Conservation (phyloP, 1,140 invertebrate genomes). For the Zaprionus camerounensis region DNA sequence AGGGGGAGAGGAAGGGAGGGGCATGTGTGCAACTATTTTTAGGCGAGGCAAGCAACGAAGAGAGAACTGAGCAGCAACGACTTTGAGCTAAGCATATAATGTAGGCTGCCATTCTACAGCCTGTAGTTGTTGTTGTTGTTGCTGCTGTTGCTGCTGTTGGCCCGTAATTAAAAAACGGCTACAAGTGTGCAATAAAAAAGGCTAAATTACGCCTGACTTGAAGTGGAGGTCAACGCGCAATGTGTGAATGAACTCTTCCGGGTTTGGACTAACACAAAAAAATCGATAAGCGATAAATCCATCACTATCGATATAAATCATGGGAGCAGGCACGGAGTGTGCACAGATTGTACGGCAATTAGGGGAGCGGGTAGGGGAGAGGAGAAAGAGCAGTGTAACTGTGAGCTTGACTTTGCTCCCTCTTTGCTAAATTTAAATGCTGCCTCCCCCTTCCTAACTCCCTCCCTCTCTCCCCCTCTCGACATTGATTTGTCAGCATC, state of each 20-base stretch:
- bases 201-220: conserved; percentile 1
- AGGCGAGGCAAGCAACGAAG: conserved; percentile 30
- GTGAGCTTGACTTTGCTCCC: too few relatives aligned
- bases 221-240: neutral
- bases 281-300: conserved; percentile 2
- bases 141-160: conserved; percentile 4
- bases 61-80: neutral
- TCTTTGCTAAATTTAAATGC: conserved; percentile 54
- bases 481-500: conserved; percentile 75
- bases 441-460: too few relatives aligned
- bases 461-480: neutral
- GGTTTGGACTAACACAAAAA: neutral
- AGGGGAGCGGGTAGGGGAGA: neutral
- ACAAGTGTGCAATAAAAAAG: conserved; percentile 39
- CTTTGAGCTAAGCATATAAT: conserved; percentile 51
- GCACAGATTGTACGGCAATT: too few relatives aligned
- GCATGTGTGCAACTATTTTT: conserved; percentile 41
- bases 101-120: conserved; percentile 11
- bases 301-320: conserved; percentile 5
- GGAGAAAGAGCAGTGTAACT: too few relatives aligned
- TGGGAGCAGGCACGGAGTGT: neutral
- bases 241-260: conserved; percentile 3
- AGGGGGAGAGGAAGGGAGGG: neutral
- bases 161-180: conserved; percentile 39
- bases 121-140: neutral